Percentiles rank a stretch among this genome's conserved stretches.
Evolutionary conservation across 2,797 vertebrate genomes (phyloP).

Genomic region (Sebastes kiyomatsui): DNA sequence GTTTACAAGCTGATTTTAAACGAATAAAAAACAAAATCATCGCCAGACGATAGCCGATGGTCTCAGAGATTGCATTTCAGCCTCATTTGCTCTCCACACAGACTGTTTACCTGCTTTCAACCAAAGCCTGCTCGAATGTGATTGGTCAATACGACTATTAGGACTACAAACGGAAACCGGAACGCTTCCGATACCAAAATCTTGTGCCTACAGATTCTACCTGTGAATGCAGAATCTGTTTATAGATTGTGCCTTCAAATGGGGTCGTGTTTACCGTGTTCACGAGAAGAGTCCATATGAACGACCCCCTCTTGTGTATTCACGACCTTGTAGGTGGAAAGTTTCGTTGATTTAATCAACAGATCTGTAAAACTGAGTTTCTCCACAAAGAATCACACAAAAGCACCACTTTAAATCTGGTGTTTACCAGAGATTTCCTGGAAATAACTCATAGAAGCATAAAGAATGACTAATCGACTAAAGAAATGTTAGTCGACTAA

Average conservation of each 20-base stretch:
- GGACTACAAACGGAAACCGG: no score
- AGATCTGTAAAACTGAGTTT: not conserved
- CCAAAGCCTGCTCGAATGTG: accelerated
- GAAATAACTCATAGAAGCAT: not conserved
- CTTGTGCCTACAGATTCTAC: not conserved
- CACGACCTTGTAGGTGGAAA: not conserved
- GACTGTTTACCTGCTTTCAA: no score
- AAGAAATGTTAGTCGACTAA: not conserved
- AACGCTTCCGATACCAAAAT: not conserved
- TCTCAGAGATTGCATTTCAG: no score
- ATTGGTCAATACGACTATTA: no score
- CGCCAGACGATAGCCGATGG: no score
- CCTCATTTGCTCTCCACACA: no score
- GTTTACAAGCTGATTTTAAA: not conserved
- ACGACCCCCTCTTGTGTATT: not conserved
- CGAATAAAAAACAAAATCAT: not conserved
- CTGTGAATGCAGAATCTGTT: not conserved
- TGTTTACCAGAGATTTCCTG: not conserved
- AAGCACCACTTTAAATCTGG: not conserved
- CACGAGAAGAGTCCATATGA: not conserved
- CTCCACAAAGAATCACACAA: not conserved
- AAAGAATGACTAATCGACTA: not conserved
- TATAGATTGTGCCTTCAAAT: not conserved
- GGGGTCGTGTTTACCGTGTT: not conserved
- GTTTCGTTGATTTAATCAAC: no score